A percentile compares a stretch with the other conserved stretches of the same genome.
These are phyloP conservation scores for Rhombomys opimus DNA, from an alignment of 2,113 vertebrate genomes.

Conservation along the genomic window DNA sequence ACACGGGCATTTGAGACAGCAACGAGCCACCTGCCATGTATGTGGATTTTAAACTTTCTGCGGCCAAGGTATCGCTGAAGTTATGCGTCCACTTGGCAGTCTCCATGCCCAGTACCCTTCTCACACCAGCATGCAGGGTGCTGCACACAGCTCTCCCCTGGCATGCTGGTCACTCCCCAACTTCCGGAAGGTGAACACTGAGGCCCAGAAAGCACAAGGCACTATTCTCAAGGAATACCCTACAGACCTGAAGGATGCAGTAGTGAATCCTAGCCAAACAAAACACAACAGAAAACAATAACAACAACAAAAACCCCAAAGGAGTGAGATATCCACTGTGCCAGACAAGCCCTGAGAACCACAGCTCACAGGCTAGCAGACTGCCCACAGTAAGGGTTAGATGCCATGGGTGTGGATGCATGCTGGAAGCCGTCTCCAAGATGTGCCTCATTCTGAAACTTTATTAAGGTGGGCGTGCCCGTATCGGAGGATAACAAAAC, in stretches of 20 bases:
- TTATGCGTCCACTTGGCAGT: background rate
- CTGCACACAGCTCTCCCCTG: background rate
- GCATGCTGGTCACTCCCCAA: background rate
- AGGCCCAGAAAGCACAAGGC: background rate
- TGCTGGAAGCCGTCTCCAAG: constrained; percentile 20
- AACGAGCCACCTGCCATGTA: background rate
- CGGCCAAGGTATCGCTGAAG: background rate
- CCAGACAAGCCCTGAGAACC: background rate
- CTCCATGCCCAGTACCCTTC: background rate
- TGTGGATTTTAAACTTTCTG: background rate
- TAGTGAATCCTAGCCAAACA: background rate
- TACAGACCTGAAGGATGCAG: background rate
- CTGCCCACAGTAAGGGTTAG: background rate
- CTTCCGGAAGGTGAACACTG: background rate
- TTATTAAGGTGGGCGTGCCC: background rate
- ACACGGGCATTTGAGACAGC: background rate
- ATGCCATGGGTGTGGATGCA: no score
- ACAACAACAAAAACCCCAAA: background rate
- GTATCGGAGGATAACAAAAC: background rate
- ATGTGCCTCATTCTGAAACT: background rate
- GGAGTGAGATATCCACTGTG: background rate
- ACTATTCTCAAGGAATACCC: background rate
- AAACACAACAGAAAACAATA: background rate
- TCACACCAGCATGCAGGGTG: background rate
- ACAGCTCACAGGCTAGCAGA: no score